These are phyloP conservation scores for Notoglanidium macrostoma DNA, from an alignment of 2,797 vertebrate genomes.

Conservation along the genomic window DNA sequence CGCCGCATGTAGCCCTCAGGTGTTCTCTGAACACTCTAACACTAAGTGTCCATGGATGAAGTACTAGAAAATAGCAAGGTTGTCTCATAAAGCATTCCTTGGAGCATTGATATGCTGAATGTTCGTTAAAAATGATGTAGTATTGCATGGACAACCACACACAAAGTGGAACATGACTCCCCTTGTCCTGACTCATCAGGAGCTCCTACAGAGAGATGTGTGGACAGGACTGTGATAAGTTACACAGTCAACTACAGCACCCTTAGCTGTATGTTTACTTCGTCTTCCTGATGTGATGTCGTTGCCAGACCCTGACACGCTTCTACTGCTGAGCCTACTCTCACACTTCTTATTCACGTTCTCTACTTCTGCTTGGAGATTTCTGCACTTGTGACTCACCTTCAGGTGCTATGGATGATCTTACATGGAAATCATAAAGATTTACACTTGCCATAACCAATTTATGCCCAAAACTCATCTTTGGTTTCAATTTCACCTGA, in stretches of 20 bases:
- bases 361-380: background rate
- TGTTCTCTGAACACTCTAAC: conserved; percentile 5
- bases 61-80: background rate
- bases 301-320: background rate
- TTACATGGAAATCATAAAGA: background rate
- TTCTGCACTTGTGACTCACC: background rate
- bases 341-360: background rate
- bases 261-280: background rate
- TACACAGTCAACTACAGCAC: background rate
- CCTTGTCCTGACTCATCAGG: conserved; percentile 4
- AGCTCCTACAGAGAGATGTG: conserved; percentile 4
- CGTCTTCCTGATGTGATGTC: background rate
- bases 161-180: background rate
- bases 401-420: background rate
- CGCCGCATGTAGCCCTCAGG: conserved; percentile 33
- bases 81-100: conserved; percentile 7
- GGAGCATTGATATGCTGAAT: background rate
- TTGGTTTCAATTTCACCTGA: background rate
- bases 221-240: background rate
- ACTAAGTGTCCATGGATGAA: conserved; percentile 16
- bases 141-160: conserved; percentile 4
- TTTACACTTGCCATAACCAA: background rate
- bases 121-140: conserved; percentile 12
- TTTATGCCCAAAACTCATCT: background rate
- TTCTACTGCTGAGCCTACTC: background rate